phyloP scores from a whole-genome alignment of 1,140 invertebrate genomes.

The Drosophila tropicalis region DNA sequence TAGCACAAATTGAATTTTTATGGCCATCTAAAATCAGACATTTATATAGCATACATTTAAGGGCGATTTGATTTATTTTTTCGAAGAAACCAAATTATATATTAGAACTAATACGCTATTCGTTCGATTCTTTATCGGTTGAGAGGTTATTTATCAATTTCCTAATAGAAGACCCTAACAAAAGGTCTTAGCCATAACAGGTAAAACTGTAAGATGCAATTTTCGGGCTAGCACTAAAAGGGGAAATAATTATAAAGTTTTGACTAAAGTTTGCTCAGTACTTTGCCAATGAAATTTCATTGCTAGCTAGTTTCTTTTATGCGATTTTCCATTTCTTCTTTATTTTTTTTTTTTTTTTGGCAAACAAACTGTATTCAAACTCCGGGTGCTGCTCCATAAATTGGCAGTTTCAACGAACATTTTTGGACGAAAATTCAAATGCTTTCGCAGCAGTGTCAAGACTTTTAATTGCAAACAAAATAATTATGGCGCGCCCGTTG shows the following conservation, averaged over 20 bases:
- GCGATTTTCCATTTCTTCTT: not conserved
- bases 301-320: conserved; percentile 3
- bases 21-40: conserved; percentile 40
- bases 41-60: conserved; percentile 54
- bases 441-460: conserved; percentile 65
- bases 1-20: conserved; percentile 78
- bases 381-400: conserved; percentile 4
- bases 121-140: not conserved
- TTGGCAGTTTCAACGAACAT: conserved; percentile 11
- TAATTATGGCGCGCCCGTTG: conserved; percentile 76
- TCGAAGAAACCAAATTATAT: not conserved
- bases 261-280: conserved; percentile 38
- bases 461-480: conserved; percentile 80
- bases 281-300: conserved; percentile 24
- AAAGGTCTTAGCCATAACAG: not conserved
- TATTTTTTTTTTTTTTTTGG: conserved; percentile 28
- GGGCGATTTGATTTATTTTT: conserved; percentile 51
- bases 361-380: conserved; percentile 30
- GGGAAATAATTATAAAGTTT: conserved; percentile 63
- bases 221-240: conserved; percentile 6
- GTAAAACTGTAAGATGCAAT: conserved; percentile 2
- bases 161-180: not conserved
- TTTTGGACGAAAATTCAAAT: conserved; percentile 44
- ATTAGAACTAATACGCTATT: not conserved
- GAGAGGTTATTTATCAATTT: not conserved